These are phyloP conservation scores for Bombus sylvicola DNA, from an alignment of 1,140 invertebrate species.

Conservation along the genomic window DNA sequence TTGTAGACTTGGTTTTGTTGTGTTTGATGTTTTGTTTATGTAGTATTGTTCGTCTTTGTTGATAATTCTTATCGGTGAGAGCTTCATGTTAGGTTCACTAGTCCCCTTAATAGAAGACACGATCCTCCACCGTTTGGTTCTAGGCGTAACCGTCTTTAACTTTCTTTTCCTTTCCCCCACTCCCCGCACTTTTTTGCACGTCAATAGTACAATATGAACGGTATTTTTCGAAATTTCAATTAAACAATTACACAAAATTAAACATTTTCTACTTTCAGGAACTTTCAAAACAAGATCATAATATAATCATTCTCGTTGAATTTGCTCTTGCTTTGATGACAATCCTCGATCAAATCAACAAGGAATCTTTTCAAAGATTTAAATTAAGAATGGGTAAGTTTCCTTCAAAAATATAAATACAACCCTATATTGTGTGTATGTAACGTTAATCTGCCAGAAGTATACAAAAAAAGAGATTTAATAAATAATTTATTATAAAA, in stretches of 20 bases:
- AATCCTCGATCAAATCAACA: conserved; percentile 96
- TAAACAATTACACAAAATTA: not conserved
- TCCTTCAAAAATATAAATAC: not conserved
- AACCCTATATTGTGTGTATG: not conserved
- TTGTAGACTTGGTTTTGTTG: no score
- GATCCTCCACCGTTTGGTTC: no score
- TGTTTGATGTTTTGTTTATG: no score
- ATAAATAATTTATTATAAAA: not conserved
- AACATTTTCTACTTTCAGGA: conserved; percentile 82
- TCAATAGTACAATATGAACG: not conserved
- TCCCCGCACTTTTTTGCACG: no score
- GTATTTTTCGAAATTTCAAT: not conserved
- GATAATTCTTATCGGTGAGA: no score
- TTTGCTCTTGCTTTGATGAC: conserved; percentile 96
- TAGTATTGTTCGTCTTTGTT: no score
- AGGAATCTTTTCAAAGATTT: conserved; percentile 98
- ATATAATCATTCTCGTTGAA: conserved; percentile 94
- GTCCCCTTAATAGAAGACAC: no score
- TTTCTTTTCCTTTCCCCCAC: no score
- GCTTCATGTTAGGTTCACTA: no score
- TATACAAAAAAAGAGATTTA: not conserved
- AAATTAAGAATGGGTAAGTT: conserved; percentile 93
- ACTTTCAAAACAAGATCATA: conserved; percentile 90
- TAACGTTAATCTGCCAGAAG: not conserved
- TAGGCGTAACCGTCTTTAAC: no score